Evolutionary conservation across 2,888 invertebrate species (phyloP).

Genomic region (Steinernema hermaphroditum): DNA sequence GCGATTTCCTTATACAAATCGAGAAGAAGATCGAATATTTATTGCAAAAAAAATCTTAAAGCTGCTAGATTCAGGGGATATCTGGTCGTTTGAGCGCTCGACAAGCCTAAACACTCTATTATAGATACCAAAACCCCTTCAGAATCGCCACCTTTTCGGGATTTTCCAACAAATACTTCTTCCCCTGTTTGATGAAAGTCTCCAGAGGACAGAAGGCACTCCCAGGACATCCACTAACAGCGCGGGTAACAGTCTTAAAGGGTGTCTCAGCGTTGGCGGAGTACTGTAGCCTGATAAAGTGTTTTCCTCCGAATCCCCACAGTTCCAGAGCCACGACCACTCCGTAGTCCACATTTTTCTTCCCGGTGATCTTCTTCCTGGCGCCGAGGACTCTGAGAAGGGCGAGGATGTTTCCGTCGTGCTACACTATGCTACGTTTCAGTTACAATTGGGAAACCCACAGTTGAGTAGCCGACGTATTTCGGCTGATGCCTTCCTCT

Average conservation of each 20-base stretch:
- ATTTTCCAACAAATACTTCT: background rate
- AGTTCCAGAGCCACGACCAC: background rate
- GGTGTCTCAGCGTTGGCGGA: background rate
- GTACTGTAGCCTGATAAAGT: background rate
- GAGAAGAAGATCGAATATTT: too few species aligned
- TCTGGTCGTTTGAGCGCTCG: background rate
- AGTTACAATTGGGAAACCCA: background rate
- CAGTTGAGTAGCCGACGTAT: background rate
- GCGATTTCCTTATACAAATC: too few species aligned
- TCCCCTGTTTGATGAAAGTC: background rate
- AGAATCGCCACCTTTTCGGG: background rate
- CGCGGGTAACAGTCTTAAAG: background rate
- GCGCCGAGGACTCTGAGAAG: background rate
- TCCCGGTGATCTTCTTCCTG: background rate
- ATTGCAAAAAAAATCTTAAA: background rate
- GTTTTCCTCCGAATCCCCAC: background rate
- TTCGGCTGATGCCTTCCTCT: constrained; percentile 1
- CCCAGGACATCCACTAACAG: background rate
- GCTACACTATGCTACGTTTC: background rate
- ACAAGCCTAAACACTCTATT: background rate
- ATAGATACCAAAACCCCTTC: background rate
- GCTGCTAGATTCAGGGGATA: background rate
- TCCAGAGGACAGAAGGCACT: background rate
- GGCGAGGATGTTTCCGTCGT: background rate
- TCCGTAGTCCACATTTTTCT: background rate